These are phyloP conservation scores for Caenorhabditis briggsae DNA, from an alignment of 1,140 invertebrate species.

Conservation along the genomic window DNA sequence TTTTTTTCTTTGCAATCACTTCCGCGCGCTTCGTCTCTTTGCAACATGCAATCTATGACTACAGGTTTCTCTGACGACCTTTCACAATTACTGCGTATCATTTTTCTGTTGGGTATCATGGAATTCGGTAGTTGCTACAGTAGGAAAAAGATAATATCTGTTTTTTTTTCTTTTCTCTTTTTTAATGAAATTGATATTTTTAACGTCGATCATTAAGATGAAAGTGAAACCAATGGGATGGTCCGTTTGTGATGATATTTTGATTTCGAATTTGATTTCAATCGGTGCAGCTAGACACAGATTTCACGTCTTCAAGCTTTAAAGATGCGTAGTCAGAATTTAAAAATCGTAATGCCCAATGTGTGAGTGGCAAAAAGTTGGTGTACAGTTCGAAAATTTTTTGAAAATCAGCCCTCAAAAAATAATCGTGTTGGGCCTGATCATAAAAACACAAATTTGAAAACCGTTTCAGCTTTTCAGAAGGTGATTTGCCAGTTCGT, in stretches of 20 bases:
- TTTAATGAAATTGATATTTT: slow-evolving; percentile 32
- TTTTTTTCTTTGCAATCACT: slow-evolving; percentile 37
- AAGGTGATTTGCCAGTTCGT: no score
- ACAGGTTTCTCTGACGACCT: slow-evolving; percentile 29
- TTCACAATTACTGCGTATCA: slow-evolving; percentile 44
- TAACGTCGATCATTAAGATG: not conserved
- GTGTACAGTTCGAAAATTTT: no score
- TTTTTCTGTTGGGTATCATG: slow-evolving; percentile 35
- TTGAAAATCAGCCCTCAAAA: no score
- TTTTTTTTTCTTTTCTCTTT: not conserved
- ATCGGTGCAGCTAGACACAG: not conserved
- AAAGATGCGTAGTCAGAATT: no score
- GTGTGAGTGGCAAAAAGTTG: no score
- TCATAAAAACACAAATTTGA: no score
- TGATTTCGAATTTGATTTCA: not conserved
- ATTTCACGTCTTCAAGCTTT: no score
- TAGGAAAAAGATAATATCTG: slow-evolving; percentile 1
- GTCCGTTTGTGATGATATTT: not conserved
- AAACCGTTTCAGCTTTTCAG: no score
- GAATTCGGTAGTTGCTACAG: slow-evolving; percentile 23
- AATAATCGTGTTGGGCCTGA: no score
- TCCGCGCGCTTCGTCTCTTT: not conserved
- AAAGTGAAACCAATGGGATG: not conserved
- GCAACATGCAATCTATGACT: not conserved
- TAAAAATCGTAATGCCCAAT: no score